These are phyloP conservation scores for Syngnathus acus DNA, from an alignment of 2,797 vertebrate genomes.

Conservation along the genomic window DNA sequence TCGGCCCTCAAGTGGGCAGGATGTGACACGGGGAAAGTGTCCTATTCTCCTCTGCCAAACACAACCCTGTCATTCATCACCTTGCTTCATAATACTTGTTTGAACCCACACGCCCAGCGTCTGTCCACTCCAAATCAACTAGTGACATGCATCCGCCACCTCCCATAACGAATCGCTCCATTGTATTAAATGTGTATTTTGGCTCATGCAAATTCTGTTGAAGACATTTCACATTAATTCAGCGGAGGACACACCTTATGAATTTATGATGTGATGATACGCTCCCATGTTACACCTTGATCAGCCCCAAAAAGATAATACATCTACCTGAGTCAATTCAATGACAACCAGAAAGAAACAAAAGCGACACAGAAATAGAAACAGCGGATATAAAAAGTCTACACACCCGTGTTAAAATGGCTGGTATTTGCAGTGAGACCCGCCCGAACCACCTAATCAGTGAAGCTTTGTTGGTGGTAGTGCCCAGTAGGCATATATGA, in stretches of 20 bases:
- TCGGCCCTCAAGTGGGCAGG: conserved; percentile 41
- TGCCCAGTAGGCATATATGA: too few species aligned
- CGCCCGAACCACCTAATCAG: too few species aligned
- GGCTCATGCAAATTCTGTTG: conserved; percentile 3
- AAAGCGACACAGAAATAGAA: conserved; percentile 29
- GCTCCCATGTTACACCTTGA: conserved; percentile 18
- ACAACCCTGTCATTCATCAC: conserved; percentile 8
- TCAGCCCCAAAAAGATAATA: conserved; percentile 18
- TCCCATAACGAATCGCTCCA: conserved; percentile 3
- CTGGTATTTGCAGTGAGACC: background rate
- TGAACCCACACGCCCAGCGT: conserved; percentile 16
- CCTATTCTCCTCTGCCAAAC: conserved; percentile 29
- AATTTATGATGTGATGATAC: conserved; percentile 24
- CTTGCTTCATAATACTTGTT: conserved; percentile 24
- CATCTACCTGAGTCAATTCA: conserved; percentile 20
- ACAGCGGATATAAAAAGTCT: background rate
- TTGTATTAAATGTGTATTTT: conserved; percentile 13
- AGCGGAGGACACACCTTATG: conserved; percentile 13
- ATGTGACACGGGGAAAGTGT: conserved; percentile 31
- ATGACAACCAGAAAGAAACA: conserved; percentile 17
- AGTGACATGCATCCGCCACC: conserved; percentile 15
- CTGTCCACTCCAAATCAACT: conserved; percentile 21
- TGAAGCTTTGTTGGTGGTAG: too few species aligned
- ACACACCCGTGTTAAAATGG: background rate
- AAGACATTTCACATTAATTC: background rate